Base-by-base conservation (phyloP, 2,888 invertebrate genomes). In the Hipparchia semele region DNA sequence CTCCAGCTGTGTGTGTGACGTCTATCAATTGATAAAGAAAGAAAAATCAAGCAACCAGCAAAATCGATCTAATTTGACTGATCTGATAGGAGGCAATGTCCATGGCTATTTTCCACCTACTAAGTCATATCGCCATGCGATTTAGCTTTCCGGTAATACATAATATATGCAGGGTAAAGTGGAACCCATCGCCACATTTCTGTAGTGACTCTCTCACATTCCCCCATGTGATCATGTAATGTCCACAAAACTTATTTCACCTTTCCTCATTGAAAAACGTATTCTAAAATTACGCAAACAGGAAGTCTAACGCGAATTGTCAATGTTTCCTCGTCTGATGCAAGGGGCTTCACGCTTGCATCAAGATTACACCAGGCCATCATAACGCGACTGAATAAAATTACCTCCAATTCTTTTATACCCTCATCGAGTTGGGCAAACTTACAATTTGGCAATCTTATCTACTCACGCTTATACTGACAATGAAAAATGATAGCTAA, bases 281-380 rank as follows among this genome's bases (percentile, higher is more conserved):
- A 56, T 13, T 67, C 46, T 46, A 6, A 59, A 33, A 51, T 65
- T 65, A 51, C 13, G 51, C 68, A 68, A 60, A 68, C 60, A 33
- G 60, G 49, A 59, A 60, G 33, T 12, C 33, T 7, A 23, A 60
- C 23, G 60, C 59, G 46, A 33, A 51, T 69, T 65, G 58, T 13
- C 58, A 68, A 62, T 39, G 23, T 59, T 69, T 59, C 68, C 72
- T 67, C 65, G 46, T 70, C 46, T 60, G 45, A 68, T 62, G 71
- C 56, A 71, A 64, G 39, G n/a, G 13, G 58, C 23, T 61, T 49
- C 49, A 13, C 54, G 60, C 54, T 74, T 72, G 69, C 69, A 56
- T 72, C 66, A 70, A 61, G 54, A 61, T 74, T 65, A 66, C 69
- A 10, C 39, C 62, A n/a, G 64, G 58, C 13, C 46, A 9, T 9